Percentiles rank a stretch among this genome's conserved stretches.
Conservation (phyloP, 2,888 invertebrate species). For the Panopea generosa region DNA sequence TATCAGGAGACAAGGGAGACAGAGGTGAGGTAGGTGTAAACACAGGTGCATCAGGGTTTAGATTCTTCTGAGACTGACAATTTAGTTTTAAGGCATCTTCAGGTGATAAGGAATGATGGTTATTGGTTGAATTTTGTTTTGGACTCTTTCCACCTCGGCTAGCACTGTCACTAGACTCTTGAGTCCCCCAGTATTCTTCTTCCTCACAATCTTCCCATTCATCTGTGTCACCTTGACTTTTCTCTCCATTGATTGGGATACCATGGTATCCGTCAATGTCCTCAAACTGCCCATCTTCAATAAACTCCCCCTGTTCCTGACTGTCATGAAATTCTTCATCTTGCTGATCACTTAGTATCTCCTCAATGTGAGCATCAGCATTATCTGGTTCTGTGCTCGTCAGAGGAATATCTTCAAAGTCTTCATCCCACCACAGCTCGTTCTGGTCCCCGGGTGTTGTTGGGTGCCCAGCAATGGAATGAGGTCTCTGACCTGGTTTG, state of each 20-base stretch:
- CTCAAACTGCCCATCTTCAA: constrained; percentile 67
- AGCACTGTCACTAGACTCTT: constrained; percentile 49
- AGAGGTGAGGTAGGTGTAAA: constrained; percentile 72
- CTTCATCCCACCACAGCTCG: constrained; percentile 71
- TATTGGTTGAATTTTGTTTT: constrained; percentile 5
- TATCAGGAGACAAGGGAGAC: constrained; percentile 70
- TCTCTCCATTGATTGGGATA: constrained; percentile 23
- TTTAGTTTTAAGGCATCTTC: constrained; percentile 56
- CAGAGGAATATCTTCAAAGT: constrained; percentile 68
- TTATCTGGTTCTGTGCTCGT: constrained; percentile 63
- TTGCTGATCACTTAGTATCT: constrained; percentile 55
- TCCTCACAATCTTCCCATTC: constrained; percentile 76
- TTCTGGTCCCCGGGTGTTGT: constrained; percentile 58
- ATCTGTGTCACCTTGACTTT: constrained; percentile 73
- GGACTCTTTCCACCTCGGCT: constrained; percentile 49
- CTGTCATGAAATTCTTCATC: constrained; percentile 60
- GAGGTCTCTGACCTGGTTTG: constrained; percentile 47
- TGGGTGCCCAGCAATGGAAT: constrained; percentile 50
- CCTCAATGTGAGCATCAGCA: constrained; percentile 63
- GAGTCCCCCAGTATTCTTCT: constrained; percentile 59
- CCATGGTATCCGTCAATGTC: constrained; percentile 52
- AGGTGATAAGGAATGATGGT: constrained; percentile 56
- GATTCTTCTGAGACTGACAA: constrained; percentile 61
- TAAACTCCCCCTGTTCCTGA: constrained; percentile 56
- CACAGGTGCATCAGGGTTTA: constrained; percentile 79